phyloP scores from a whole-genome alignment of 2,113 vertebrate genomes.

The Saiga tatarica region DNA sequence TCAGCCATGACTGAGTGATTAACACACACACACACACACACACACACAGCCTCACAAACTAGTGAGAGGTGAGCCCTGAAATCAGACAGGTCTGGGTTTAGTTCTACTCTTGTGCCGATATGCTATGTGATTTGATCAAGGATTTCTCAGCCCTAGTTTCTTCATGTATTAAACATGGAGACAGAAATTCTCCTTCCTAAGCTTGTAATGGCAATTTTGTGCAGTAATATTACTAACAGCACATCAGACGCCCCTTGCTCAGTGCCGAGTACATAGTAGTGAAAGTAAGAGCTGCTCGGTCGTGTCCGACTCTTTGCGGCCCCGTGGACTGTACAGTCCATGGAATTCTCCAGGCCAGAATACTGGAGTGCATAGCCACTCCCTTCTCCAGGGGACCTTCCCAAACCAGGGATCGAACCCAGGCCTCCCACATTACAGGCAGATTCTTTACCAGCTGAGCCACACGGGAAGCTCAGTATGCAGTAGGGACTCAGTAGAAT shows the following conservation, averaged over 20 bases:
- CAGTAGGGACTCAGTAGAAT: not conserved
- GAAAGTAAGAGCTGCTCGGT: rapidly evolving
- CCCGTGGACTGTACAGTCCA: not conserved
- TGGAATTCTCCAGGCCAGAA: not conserved
- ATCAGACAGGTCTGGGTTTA: not conserved
- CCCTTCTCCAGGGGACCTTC: not conserved
- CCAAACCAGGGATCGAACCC: not conserved
- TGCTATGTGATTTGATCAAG: not conserved
- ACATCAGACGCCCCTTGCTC: too few species aligned
- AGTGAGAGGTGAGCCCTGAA: not conserved
- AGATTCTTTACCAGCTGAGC: not conserved
- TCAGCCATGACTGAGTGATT: too few species aligned
- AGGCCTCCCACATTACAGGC: not conserved
- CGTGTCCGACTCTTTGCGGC: rapidly evolving
- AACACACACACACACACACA: too few species aligned
- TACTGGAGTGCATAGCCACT: not conserved
- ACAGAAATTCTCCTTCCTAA: not conserved
- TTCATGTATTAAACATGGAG: not conserved
- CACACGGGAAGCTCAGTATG: not conserved
- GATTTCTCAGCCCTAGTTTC: not conserved
- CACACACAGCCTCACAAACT: not conserved
- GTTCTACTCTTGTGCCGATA: not conserved
- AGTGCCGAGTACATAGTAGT: too few species aligned
- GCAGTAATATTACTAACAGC: not conserved
- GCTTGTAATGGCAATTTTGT: not conserved